Evolutionary conservation across 2,888 invertebrate genomes (phyloP), one percentile per base, ranked within the genome.

Genomic region (Agriopis leucophaearia): DNA sequence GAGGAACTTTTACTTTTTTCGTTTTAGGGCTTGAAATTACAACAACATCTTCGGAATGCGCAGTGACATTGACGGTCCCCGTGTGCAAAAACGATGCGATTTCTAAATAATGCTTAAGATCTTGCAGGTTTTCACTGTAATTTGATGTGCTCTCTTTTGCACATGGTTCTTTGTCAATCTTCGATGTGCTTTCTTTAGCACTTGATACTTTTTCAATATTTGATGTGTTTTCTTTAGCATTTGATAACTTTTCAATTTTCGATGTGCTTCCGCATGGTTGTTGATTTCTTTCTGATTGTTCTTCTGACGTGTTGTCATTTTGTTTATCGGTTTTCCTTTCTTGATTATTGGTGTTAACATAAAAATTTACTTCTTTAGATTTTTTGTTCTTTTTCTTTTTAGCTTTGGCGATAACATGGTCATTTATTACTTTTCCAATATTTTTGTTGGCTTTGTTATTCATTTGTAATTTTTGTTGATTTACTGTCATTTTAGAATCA

Each of bases 11-110:
- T n/a, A 57, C 45, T 45, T 27, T 45, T 27, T 57, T 45, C 1
- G 45, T 10, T 5, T 35, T n/a, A 35, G 57, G 27, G 15, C 8
- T 35, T n/a, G 44, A 44, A n/a, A 57, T 27, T 1, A 8, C 0
- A 1, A 57, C 57, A 5, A 15, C 2, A 1, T 57, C 57, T 57
- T 57, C 45, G 8, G 57, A 57, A 45, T 9, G 4, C 3, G 57
- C 35, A n/a, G 9, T 35, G 12, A 42, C 27, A 15, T 35, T n/a
- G 8, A 57, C 10, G 0, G 44, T 5, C 1, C 9, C 27, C 35
- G 8, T 35, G 5, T 57, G 27, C 15, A 44, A 44, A n/a, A 45
- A 45, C 35, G 18, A 44, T n/a, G 35, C 45, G 1, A 55, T 42
- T 16, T 55, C 16, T n/a, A 45, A 45, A n/a, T n/a, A 57, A 15